Conservation (phyloP, 2,797 vertebrate species). For the Diplodus puntazzo region DNA sequence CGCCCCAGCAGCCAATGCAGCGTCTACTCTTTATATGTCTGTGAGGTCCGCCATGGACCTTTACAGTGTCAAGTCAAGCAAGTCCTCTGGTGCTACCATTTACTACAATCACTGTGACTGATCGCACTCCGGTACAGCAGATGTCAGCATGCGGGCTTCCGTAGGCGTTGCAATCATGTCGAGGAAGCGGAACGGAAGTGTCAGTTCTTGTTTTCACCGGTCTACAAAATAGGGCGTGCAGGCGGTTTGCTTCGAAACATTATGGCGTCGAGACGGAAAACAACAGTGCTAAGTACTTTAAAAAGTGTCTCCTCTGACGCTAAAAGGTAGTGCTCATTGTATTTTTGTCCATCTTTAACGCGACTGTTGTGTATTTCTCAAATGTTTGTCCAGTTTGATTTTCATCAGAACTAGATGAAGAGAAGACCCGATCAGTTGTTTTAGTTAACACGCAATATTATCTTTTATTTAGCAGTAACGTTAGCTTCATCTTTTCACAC, state of each 20-base stretch:
- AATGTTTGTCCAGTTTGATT: accelerated
- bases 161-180: too few relatives aligned
- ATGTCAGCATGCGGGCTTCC: not conserved
- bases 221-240: not conserved
- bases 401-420: not conserved
- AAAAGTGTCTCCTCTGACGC: constrained; percentile 43
- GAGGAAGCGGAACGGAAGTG: constrained; percentile 32
- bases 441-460: not conserved
- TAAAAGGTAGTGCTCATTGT: constrained; percentile 61
- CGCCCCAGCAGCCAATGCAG: too few relatives aligned
- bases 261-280: constrained; percentile 77
- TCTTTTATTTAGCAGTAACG: not conserved
- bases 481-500: not conserved
- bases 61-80: not conserved
- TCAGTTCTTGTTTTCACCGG: constrained; percentile 44
- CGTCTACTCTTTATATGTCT: too few relatives aligned
- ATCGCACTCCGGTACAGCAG: not conserved
- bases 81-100: not conserved
- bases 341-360: too few relatives aligned
- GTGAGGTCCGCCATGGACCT: too few relatives aligned
- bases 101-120: too few relatives aligned
- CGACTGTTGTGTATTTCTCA: accelerated
- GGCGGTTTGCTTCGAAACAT: constrained; percentile 70
- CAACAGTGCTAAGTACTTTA: constrained; percentile 33
- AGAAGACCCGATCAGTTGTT: not conserved